Evolutionary conservation across 2,113 vertebrate species (phyloP), one percentile per base, ranked within the genome.

Genomic region (Cyprinodon tularosa): DNA sequence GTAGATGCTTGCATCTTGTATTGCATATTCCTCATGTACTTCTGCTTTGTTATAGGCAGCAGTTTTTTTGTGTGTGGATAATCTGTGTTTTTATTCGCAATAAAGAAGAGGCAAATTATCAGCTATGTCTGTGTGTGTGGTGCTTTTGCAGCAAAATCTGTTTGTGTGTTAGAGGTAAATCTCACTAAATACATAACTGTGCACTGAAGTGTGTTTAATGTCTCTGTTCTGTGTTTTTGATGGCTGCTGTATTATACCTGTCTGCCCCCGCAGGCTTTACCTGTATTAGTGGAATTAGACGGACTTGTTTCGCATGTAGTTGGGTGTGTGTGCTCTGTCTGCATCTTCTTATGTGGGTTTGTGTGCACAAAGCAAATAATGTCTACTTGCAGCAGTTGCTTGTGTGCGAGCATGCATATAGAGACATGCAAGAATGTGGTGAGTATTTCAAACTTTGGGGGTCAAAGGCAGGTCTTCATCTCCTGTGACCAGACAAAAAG

Each of bases 391-490:
- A 15, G 12, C 29, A 40, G 60, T 17, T 29, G 65, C 79, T 69
- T 70, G 81, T 87, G 83, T 83, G 78, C 70, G 84, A 84, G 77
- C 13, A 75, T 79, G 88, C 84, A 77, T 88, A 88, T 82, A 86
- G 86, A 88, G 71, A 83, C 61, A 73, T 79, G 76, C 74, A 88
- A 81, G 90, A 89, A 85, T 92, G 85, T 85, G 78, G 88, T 80
- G 84, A 7, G 53, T 66, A 22, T 82, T 83, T 69, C 74, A 77
- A 76, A 77, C 84, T 72, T 59, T 10, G 89, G 89, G 50, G 92
- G 93, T 94, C 93, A 93, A 84, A 38, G 62, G 74, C 89, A 83
- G 92, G 92, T 93, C 89, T 86, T 87, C 92, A 78, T 91, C 88
- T 92, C 82, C 81, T 83, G 87, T 80, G 87, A 91, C 85, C 84